Conservation (phyloP, 1,140 invertebrate genomes). For the Delia radicum region DNA sequence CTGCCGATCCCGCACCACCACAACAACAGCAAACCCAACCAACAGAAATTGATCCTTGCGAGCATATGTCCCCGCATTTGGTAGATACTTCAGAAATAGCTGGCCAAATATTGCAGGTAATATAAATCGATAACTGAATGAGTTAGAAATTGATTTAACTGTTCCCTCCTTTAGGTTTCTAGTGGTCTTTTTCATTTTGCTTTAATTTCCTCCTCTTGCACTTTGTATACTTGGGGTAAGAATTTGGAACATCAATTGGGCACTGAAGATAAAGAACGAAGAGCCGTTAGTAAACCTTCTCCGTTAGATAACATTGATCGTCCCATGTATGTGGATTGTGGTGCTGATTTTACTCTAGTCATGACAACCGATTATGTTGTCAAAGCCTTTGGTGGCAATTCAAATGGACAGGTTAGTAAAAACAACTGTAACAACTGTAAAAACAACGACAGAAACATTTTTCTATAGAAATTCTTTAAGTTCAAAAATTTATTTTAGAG, state of each 20-base stretch:
- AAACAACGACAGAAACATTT: too few relatives aligned
- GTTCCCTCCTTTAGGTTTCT: conserved; percentile 54
- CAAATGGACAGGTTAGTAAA: conserved; percentile 58
- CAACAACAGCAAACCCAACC: background rate
- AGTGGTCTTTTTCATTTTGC: conserved; percentile 67
- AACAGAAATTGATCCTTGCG: conserved; percentile 40
- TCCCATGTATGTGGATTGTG: conserved; percentile 59
- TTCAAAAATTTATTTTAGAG: too few relatives aligned
- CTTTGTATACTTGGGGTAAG: conserved; percentile 67
- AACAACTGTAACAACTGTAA: too few relatives aligned
- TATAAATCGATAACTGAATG: background rate
- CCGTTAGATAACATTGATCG: conserved; percentile 50
- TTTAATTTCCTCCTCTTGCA: conserved; percentile 62
- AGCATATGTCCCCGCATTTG: conserved; percentile 61
- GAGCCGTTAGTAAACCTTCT: conserved; percentile 54
- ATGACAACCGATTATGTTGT: conserved; percentile 60
- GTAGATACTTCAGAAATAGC: conserved; percentile 63
- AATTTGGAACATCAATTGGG: conserved; percentile 71
- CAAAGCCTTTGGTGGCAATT: conserved; percentile 67
- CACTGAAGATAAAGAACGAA: conserved; percentile 58
- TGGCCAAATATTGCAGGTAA: conserved; percentile 63
- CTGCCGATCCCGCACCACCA: background rate
- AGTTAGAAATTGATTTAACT: background rate
- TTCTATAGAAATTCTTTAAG: too few relatives aligned
- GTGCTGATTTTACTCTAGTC: conserved; percentile 64